Conservation (phyloP, 2,888 invertebrate species). For the Lepetodrilus schrolli region DNA sequence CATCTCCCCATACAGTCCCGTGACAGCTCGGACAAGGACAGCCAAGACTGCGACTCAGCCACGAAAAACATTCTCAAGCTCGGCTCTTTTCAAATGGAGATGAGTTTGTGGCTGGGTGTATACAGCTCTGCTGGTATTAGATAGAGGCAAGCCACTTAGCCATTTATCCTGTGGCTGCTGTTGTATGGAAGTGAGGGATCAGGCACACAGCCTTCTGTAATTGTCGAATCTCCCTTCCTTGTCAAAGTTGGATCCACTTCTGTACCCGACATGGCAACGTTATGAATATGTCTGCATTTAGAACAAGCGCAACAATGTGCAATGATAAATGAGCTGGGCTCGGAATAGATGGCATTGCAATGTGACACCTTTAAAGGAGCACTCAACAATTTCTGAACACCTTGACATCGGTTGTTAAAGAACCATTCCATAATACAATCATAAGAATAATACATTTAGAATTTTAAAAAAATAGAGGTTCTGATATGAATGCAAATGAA, state of each 20-base stretch:
- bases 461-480: too few relatives aligned
- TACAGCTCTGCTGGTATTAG: neutral
- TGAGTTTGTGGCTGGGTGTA: neutral
- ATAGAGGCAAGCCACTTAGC: neutral
- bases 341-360: too few relatives aligned
- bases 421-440: too few relatives aligned
- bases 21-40: conserved; percentile 1
- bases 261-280: too few relatives aligned
- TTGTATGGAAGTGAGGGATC: conserved; percentile 4
- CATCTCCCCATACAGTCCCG: conserved; percentile 6
- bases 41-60: conserved; percentile 1
- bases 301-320: conserved; percentile 9
- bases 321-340: neutral
- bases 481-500: too few relatives aligned
- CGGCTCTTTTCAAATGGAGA: conserved; percentile 21
- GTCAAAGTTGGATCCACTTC: too few relatives aligned
- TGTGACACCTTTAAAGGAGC: too few relatives aligned
- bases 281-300: neutral
- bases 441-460: too few relatives aligned
- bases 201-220: too few relatives aligned
- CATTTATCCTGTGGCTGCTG: neutral
- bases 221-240: too few relatives aligned
- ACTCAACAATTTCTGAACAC: too few relatives aligned
- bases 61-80: conserved; percentile 10
- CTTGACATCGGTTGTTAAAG: too few relatives aligned